phyloP scores from a whole-genome alignment of 2,888 invertebrate genomes.

The Watsonalla binaria region DNA sequence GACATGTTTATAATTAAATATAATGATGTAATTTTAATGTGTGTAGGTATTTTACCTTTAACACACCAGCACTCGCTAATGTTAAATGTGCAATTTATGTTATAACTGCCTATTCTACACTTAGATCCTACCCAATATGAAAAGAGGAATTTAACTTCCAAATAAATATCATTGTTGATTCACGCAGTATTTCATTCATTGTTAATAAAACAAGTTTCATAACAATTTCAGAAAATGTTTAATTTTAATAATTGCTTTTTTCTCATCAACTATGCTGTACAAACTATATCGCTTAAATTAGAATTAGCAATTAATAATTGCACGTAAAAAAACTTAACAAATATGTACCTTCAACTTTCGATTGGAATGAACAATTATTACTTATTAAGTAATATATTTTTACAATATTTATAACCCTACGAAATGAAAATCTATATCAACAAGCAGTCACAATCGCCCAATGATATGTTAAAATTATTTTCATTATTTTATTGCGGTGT shows the following conservation, averaged over 20 bases:
- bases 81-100: slow-evolving; percentile 50
- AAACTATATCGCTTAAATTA: slow-evolving; percentile 78
- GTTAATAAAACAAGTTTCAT: slow-evolving; percentile 25
- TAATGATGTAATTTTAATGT: slow-evolving; percentile 16
- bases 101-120: slow-evolving; percentile 42
- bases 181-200: not conserved
- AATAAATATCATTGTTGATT: slow-evolving; percentile 77
- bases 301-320: slow-evolving; percentile 79
- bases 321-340: slow-evolving; percentile 80
- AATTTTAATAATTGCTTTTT: slow-evolving; percentile 78
- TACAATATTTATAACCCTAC: slow-evolving; percentile 74
- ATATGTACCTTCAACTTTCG: slow-evolving; percentile 76
- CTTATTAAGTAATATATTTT: slow-evolving; percentile 62
- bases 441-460: slow-evolving; percentile 80
- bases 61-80: slow-evolving; percentile 49
- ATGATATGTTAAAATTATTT: slow-evolving; percentile 79
- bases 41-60: slow-evolving; percentile 23
- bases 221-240: slow-evolving; percentile 75
- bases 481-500: slow-evolving; percentile 69
- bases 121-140: slow-evolving; percentile 44
- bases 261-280: slow-evolving; percentile 77
- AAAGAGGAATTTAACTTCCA: slow-evolving; percentile 57
- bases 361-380: slow-evolving; percentile 77
- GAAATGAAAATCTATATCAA: slow-evolving; percentile 72
- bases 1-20: slow-evolving; percentile 8